Conservation (phyloP, 2,113 vertebrate species). For the Phaethon lepturus region DNA sequence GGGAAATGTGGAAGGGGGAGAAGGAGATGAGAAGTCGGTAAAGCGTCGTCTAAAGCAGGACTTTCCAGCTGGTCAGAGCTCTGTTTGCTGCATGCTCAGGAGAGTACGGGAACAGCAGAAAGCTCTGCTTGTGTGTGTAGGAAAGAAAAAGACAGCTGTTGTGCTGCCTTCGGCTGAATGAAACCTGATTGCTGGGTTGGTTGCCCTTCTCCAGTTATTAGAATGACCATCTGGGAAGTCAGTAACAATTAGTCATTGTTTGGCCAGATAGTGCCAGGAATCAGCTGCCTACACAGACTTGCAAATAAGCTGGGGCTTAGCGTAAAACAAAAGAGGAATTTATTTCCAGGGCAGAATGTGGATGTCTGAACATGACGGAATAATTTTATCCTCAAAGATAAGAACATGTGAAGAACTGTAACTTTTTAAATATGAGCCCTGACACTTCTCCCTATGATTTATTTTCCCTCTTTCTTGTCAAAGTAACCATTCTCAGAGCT, state of each 20-base stretch:
- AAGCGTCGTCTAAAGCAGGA: background rate
- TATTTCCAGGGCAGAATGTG: background rate
- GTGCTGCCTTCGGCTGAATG: slow-evolving; percentile 40
- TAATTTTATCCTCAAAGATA: background rate
- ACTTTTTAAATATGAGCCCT: background rate
- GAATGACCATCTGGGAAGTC: slow-evolving; percentile 70
- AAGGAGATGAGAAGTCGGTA: background rate
- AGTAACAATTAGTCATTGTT: slow-evolving; percentile 57
- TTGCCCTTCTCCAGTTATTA: slow-evolving; percentile 51
- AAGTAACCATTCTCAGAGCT: background rate
- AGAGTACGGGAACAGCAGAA: slow-evolving; percentile 10
- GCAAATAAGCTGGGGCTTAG: background rate
- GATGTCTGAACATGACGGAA: background rate
- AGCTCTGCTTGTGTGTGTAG: background rate
- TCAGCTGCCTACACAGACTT: background rate
- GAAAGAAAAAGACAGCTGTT: slow-evolving; percentile 59
- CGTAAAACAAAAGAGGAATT: background rate
- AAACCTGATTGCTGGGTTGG: slow-evolving; percentile 40
- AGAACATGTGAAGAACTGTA: background rate
- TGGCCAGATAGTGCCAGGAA: slow-evolving; percentile 43
- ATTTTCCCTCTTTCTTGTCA: background rate
- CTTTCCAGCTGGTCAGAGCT: slow-evolving; percentile 49
- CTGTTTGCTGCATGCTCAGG: background rate
- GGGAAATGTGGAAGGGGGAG: background rate
- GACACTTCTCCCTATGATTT: background rate